Base-by-base conservation (phyloP, 2,888 invertebrate species). In the Perizoma flavofasciatum region DNA sequence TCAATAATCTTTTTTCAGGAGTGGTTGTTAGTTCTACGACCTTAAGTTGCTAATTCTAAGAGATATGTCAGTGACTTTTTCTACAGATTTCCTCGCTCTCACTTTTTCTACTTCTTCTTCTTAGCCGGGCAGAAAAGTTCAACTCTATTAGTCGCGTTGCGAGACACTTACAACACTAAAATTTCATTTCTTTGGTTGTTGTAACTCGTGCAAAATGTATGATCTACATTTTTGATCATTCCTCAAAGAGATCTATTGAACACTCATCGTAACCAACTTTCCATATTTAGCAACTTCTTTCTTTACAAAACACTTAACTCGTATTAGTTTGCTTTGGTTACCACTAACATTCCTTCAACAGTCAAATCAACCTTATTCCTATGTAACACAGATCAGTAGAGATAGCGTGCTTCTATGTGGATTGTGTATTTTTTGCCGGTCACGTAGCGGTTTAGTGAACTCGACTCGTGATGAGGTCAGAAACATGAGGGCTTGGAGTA, bases 381-480 rank as follows among this genome's bases (percentile, higher is more conserved):
- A 52, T 45, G 53, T 5, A 10, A 3, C 59, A 62, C 46, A 54
- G 59, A 33, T 59, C n/a, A 63, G 11, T 54, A n/a, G 35, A 49
- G 46, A 35, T 40, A 50, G 8, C 34, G 7, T 35, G 49, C 45
- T 59, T 49, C 55, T 55, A 61, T 61, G 49, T 46, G 52, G 51
- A 10, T 49, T 55, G 52, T 53, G 39, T 52, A 60, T 70, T 79
- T 81, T 85, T 85, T 88, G 79, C 81, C 83, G 89, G 86, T 84
- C 89, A 81, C 68, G 68, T 89, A 89, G 84, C 89, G 88, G 89
- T 86, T 73, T 70, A 57, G 72, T 81, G 79, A 82, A 80, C 80
- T 78, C 74, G 56, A 61, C 59, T 55, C 66, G 59, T 64, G 75
- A 79, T 81, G 82, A 82, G 80, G 82, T 84, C 85, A 81, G 69